A percentile compares a stretch with the other conserved stretches of the same genome.
Conservation (phyloP, 2,888 invertebrate genomes). For the Beris chalybata region DNA sequence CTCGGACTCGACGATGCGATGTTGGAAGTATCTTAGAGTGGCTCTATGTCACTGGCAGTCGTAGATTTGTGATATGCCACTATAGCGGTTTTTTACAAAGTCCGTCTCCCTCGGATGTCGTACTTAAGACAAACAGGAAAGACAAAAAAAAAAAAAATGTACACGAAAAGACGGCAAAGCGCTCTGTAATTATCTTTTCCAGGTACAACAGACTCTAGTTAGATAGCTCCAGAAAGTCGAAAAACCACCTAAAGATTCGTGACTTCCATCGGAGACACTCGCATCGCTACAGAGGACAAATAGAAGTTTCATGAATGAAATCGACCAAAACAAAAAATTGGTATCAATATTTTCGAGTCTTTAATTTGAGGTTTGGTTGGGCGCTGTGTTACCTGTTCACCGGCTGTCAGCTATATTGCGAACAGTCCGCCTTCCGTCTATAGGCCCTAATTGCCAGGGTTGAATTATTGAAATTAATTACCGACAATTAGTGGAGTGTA, state of each 20-base stretch:
- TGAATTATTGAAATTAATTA: conserved; percentile 39
- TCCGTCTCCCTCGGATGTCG: background rate
- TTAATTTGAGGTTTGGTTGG: conserved; percentile 34
- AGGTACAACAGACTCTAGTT: conserved; percentile 22
- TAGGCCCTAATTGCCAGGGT: conserved; percentile 33
- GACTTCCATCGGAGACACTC: conserved; percentile 11
- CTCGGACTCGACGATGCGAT: no score
- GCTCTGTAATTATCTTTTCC: conserved; percentile 39
- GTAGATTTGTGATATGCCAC: background rate
- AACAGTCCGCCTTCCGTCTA: conserved; percentile 14
- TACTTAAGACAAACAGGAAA: background rate
- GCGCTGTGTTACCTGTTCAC: conserved; percentile 32
- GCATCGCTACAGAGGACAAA: conserved; percentile 19
- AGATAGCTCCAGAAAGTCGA: no score
- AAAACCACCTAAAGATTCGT: conserved; percentile 6
- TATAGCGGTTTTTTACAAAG: background rate
- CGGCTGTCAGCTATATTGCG: conserved; percentile 26
- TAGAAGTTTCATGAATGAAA: conserved; percentile 38
- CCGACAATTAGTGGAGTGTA: conserved; percentile 32
- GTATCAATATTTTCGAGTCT: conserved; percentile 30
- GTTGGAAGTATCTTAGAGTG: background rate
- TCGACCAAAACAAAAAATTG: conserved; percentile 25
- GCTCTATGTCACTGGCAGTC: background rate
- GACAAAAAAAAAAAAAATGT: background rate
- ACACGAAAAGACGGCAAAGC: conserved; percentile 31